Base-by-base conservation (phyloP, 2,113 vertebrate genomes). In the Pristiophorus japonicus region DNA sequence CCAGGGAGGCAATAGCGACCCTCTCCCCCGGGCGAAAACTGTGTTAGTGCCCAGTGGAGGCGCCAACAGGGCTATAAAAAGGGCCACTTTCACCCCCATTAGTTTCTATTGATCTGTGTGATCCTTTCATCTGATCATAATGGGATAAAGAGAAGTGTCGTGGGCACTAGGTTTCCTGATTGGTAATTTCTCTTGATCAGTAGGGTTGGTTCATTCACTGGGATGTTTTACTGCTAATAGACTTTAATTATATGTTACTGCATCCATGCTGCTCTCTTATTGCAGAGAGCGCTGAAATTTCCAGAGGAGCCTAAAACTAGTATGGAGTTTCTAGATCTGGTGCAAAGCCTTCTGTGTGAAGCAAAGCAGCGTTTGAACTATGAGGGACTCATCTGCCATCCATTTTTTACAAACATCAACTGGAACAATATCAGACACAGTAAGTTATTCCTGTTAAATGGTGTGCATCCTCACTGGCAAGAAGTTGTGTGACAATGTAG, bases 371-470 rank as follows among this genome's bases (percentile, higher is more conserved):
- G 99, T 38, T 96, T 99, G 95, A 98, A 97, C 95, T 99, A 98
- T 95, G 98, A 99, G 96, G 98, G 97, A 95, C 98, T 99, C 93
- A 98, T 98, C 96, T 99, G 98, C 96, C 99, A 99, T 96, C 96
- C 98, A 3, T 99, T 99, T 97, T 99, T 99, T 97, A 98, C 98
- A 87, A 97, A 95, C 84, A 96, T 98, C 0, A 98, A 99, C 97
- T 99, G 99, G 99, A 98, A 97, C 96, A 97, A 98, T 96, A 97
- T 99, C 87, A 97, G 97, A 96, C 98, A 98, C 96, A 97, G 99
- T 99, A 96, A 98, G 98, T 97, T 97, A 90, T 95, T 38, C 22
- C 45, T 94, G 42, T 27, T 66, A 65, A 70, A 94, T 27, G 18
- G 38, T 51, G 45, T 18, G 24, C 70, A 4, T 38, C 20, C 63